These are phyloP conservation scores for Sarcophaga peregrina DNA, from an alignment of 1,140 invertebrate genomes.

Conservation along the genomic window DNA sequence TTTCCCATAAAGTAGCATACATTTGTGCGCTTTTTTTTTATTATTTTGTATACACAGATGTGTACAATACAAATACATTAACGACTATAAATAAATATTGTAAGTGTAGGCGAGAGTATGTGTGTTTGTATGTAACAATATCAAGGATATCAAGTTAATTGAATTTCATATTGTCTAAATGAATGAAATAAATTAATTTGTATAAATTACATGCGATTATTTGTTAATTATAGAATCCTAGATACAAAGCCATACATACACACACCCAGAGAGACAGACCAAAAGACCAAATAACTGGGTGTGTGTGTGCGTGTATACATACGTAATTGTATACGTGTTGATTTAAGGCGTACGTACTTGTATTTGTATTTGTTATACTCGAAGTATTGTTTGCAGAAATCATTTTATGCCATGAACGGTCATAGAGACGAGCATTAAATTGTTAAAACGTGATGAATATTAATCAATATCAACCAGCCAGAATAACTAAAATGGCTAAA, in stretches of 20 bases:
- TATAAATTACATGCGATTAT: constrained; percentile 9
- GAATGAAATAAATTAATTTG: constrained; percentile 13
- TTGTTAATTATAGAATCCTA: background rate
- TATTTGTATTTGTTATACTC: too few species aligned
- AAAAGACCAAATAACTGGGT: background rate
- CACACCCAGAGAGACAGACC: background rate
- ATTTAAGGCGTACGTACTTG: too few species aligned
- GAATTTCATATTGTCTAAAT: background rate
- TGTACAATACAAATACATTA: too few species aligned
- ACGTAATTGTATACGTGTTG: background rate
- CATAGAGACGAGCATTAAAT: background rate
- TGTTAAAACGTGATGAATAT: constrained; percentile 15
- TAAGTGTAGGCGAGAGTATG: background rate
- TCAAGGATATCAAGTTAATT: background rate
- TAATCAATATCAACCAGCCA: background rate
- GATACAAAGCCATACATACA: background rate
- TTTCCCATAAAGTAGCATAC: too few species aligned
- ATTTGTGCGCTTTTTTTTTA: too few species aligned
- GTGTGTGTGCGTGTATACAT: background rate
- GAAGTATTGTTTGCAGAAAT: background rate
- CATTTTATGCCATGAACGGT: background rate
- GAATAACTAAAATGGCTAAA: background rate
- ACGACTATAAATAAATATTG: background rate
- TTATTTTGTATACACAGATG: too few species aligned
- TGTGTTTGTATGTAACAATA: too few species aligned